Evolutionary conservation across 2,888 invertebrate genomes (phyloP).

Genomic region (Lucinisca nassula): DNA sequence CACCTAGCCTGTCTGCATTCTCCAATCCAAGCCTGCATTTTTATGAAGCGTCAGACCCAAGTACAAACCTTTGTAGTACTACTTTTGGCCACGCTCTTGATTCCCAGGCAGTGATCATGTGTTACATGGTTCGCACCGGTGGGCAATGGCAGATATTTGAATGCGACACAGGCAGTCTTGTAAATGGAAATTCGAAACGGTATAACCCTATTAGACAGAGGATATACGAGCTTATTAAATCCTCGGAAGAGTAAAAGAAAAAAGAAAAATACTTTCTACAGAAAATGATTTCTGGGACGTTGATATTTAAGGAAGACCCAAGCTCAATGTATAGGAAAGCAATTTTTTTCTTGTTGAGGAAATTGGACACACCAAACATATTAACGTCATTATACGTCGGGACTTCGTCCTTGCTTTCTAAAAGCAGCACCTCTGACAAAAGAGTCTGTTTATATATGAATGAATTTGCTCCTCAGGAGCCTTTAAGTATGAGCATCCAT

Average conservation of each 20-base stretch:
- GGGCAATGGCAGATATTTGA: conserved; percentile 61
- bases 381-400: too few species aligned
- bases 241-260: neutral
- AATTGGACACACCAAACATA: too few species aligned
- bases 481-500: too few species aligned
- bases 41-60: conserved; percentile 45
- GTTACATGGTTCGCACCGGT: conserved; percentile 45
- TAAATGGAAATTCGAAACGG: conserved; percentile 58
- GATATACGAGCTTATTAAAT: conserved; percentile 44
- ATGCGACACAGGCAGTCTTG: conserved; percentile 47
- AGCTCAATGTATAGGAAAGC: too few species aligned
- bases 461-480: too few species aligned
- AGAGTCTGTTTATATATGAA: too few species aligned
- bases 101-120: conserved; percentile 63
- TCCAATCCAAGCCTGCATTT: conserved; percentile 62
- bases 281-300: too few species aligned
- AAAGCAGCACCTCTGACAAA: too few species aligned
- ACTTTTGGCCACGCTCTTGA: conserved; percentile 56
- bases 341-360: too few species aligned
- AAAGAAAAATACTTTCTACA: too few species aligned
- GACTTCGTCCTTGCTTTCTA: too few species aligned
- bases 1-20: conserved; percentile 62
- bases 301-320: too few species aligned
- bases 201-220: conserved; percentile 56
- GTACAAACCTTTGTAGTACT: conserved; percentile 54